Evolutionary conservation across 2,797 vertebrate genomes (phyloP).

Genomic region (Girardinus metallicus): DNA sequence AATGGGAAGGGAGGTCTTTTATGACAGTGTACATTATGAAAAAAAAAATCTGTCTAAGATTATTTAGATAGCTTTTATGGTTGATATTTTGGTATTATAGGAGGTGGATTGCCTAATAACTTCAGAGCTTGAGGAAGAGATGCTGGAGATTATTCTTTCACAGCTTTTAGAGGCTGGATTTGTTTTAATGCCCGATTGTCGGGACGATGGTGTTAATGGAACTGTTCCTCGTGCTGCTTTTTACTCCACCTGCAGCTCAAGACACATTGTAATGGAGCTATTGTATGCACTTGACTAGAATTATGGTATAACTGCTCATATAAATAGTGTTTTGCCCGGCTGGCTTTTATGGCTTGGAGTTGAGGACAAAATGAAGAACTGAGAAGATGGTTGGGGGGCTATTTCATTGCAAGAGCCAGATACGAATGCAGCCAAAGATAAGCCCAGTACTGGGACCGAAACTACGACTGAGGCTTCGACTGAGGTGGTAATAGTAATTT

Average conservation of each 20-base stretch:
- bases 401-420: slow-evolving; percentile 3
- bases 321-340: slow-evolving; percentile 14
- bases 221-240: slow-evolving; percentile 23
- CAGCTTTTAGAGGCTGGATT: slow-evolving; percentile 32
- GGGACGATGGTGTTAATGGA: slow-evolving; percentile 51
- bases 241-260: slow-evolving; percentile 40
- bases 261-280: slow-evolving; percentile 31
- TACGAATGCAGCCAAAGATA: slow-evolving; percentile 19
- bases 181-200: slow-evolving; percentile 48
- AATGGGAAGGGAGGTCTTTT: slow-evolving; percentile 12
- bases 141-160: slow-evolving; percentile 49
- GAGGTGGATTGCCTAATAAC: slow-evolving; percentile 45
- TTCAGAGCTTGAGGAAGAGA: slow-evolving; percentile 54
- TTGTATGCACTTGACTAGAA: slow-evolving; percentile 24
- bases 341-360: slow-evolving; percentile 22
- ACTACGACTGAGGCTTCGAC: not conserved
- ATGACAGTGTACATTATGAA: slow-evolving; percentile 29
- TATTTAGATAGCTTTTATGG: slow-evolving; percentile 17
- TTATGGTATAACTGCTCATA: slow-evolving; percentile 27
- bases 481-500: slow-evolving; percentile 1
- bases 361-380: slow-evolving; percentile 18
- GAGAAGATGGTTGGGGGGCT: slow-evolving; percentile 10
- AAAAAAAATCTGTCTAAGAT: slow-evolving; percentile 25
- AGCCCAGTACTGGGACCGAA: not conserved
- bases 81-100: slow-evolving; percentile 42